Percentiles rank a stretch among this genome's conserved stretches.
phyloP scores from a whole-genome alignment of 2,113 vertebrate genomes.

The Prionailurus bengalensis region DNA sequence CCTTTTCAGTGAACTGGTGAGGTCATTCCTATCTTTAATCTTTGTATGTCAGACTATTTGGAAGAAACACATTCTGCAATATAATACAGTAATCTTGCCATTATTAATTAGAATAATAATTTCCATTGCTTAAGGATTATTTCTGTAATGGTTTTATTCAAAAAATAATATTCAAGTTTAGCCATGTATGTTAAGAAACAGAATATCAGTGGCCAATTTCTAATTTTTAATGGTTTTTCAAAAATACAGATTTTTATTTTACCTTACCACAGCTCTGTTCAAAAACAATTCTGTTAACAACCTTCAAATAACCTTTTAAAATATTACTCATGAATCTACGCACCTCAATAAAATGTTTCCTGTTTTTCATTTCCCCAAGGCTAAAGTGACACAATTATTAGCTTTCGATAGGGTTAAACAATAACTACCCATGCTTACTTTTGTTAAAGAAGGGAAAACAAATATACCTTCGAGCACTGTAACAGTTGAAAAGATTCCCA shows the following conservation, averaged over 20 bases:
- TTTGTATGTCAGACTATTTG: not conserved
- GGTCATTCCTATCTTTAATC: not conserved
- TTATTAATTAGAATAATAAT: not conserved
- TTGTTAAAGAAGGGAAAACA: conserved; percentile 77
- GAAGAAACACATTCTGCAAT: conserved; percentile 13
- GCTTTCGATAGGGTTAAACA: conserved; percentile 80
- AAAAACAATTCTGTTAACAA: conserved; percentile 70
- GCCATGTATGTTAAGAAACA: not conserved
- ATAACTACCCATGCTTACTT: conserved; percentile 68
- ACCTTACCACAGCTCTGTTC: not conserved
- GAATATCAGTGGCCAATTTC: not conserved
- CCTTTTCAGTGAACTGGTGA: not conserved
- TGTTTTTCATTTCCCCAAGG: conserved; percentile 78
- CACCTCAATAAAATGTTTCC: conserved; percentile 71
- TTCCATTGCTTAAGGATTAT: not conserved
- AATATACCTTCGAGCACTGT: conserved; percentile 59
- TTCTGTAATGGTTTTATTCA: conserved; percentile 4
- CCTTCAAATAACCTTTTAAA: conserved; percentile 70
- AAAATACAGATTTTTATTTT: conserved; percentile 46
- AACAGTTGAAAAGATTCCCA: conserved; percentile 48
- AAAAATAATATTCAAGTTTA: not conserved
- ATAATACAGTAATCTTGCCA: not conserved
- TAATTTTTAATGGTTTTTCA: conserved; percentile 9
- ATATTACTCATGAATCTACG: conserved; percentile 72
- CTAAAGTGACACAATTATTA: conserved; percentile 72